A percentile compares a stretch with the other conserved stretches of the same genome.
phyloP scores from a whole-genome alignment of 1,140 invertebrate species.

The Acromyrmex charruanus region DNA sequence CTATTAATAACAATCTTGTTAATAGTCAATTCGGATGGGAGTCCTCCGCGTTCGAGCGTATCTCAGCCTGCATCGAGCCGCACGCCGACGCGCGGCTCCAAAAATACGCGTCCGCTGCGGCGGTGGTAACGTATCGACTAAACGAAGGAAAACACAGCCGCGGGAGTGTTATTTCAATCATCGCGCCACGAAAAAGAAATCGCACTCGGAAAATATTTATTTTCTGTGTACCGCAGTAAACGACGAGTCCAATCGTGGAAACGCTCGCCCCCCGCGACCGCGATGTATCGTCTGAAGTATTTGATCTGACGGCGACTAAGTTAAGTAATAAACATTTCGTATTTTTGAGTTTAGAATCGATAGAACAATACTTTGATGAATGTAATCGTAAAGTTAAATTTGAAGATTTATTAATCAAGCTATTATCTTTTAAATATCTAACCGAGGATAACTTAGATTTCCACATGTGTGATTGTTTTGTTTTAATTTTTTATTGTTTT shows the following conservation, averaged over 20 bases:
- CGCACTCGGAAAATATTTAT: conserved; percentile 79
- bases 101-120: conserved; percentile 71
- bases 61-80: conserved; percentile 12
- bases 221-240: conserved; percentile 64
- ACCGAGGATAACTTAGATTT: no score
- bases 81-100: conserved; percentile 55
- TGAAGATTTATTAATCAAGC: no score
- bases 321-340: no score
- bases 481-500: no score
- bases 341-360: no score
- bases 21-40: conserved; percentile 41
- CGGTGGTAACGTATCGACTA: conserved; percentile 70
- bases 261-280: background rate
- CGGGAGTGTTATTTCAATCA: conserved; percentile 79
- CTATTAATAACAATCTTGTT: conserved; percentile 49
- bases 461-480: no score
- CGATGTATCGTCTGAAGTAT: background rate
- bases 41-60: background rate
- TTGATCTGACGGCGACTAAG: conserved; percentile 3
- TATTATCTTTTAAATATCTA: no score
- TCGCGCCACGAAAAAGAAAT: conserved; percentile 76
- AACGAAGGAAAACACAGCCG: conserved; percentile 77
- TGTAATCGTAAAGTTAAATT: no score
- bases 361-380: no score
- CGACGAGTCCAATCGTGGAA: conserved; percentile 55